Conservation (phyloP, 2,113 vertebrate species). For the Sebastes schlegelii region DNA sequence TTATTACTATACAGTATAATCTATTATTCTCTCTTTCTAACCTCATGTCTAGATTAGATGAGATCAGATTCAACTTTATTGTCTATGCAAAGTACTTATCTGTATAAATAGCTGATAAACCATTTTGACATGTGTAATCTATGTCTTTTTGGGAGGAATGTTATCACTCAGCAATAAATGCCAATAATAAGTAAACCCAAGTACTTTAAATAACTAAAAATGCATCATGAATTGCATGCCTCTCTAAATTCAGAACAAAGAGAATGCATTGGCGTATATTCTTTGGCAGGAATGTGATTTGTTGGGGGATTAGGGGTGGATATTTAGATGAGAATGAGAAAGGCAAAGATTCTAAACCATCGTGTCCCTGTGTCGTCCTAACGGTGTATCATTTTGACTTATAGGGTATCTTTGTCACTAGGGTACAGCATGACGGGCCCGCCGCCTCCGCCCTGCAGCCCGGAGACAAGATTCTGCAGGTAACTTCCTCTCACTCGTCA, state of each 20-base stretch:
- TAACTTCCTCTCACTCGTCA: conserved; percentile 75
- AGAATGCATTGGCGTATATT: conserved; percentile 38
- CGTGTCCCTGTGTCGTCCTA: conserved; percentile 91
- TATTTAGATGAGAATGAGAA: conserved; percentile 74
- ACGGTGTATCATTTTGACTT: conserved; percentile 99
- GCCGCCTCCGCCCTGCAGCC: conserved; percentile 93
- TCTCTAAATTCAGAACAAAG: conserved; percentile 59
- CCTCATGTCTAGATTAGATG: neutral
- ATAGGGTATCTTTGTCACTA: conserved; percentile 99
- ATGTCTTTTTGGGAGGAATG: conserved; percentile 27
- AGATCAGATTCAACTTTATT: too few relatives aligned
- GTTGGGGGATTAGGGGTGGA: conserved; percentile 8
- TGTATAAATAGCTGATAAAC: conserved; percentile 2
- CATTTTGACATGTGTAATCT: conserved; percentile 37
- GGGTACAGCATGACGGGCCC: conserved; percentile 99
- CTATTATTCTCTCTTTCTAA: conserved; percentile 42
- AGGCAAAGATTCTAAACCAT: conserved; percentile 90
- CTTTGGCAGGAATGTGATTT: conserved; percentile 57
- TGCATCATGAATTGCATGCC: conserved; percentile 41
- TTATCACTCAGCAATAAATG: conserved; percentile 16
- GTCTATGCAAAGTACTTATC: conserved; percentile 19
- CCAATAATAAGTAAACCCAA: conserved; percentile 14
- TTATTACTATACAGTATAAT: conserved; percentile 19
- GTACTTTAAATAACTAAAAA: neutral
- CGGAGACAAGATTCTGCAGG: conserved; percentile 99